Conservation (phyloP, 2,113 vertebrate genomes). For the Pedetes capensis region DNA sequence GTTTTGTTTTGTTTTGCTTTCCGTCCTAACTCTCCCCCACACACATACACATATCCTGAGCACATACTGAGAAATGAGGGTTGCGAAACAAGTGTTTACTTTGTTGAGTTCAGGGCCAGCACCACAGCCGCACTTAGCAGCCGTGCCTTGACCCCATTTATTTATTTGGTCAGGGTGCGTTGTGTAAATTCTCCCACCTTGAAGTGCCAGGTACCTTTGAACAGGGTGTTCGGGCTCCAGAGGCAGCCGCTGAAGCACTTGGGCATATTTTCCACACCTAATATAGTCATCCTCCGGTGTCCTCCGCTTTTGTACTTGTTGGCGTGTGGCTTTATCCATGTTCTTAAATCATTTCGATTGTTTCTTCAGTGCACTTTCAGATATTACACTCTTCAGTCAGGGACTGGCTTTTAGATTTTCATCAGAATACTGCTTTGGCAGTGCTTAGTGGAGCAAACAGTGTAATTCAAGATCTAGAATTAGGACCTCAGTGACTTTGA, state of each 20-base stretch:
- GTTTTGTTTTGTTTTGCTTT: neutral
- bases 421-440: neutral
- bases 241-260: neutral
- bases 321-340: neutral
- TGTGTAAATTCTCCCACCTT: slow-evolving; percentile 51
- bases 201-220: slow-evolving; percentile 40
- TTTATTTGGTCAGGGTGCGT: slow-evolving; percentile 48
- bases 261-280: neutral
- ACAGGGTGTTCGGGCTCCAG: neutral
- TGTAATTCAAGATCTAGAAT: neutral
- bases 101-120: neutral
- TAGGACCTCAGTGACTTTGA: neutral
- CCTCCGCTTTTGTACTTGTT: neutral
- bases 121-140: neutral
- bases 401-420: neutral
- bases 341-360: neutral
- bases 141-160: neutral
- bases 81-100: slow-evolving; percentile 51
- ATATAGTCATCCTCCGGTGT: neutral
- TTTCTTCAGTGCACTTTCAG: neutral
- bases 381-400: neutral
- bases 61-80: neutral
- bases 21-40: neutral
- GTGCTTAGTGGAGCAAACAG: neutral
- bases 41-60: accelerated